A percentile compares a stretch with the other conserved stretches of the same genome.
Conservation (phyloP, 1,140 invertebrate species). For the Cherax quadricarinatus region DNA sequence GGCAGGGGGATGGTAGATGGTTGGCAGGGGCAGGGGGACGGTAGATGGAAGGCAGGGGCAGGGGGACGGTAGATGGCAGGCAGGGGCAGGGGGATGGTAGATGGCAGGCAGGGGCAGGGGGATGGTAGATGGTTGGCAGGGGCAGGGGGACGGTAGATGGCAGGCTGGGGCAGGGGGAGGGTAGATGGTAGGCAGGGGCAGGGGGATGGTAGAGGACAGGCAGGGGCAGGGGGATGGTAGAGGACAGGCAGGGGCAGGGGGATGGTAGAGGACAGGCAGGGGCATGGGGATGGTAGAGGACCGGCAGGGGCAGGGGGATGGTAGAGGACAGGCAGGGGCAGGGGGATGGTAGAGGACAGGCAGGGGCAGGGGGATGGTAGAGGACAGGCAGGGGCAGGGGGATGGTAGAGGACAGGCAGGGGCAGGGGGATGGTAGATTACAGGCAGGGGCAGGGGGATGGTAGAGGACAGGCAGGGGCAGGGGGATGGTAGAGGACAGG, state of each 20-base stretch:
- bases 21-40: neutral
- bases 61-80: neutral
- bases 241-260: neutral
- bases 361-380: neutral
- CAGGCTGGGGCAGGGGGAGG: no score
- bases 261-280: neutral
- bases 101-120: neutral
- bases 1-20: neutral
- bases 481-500: neutral
- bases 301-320: neutral
- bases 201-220: slow-evolving; percentile 11
- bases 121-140: neutral
- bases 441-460: neutral
- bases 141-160: neutral
- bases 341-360: neutral
- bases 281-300: neutral
- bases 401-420: slow-evolving; percentile 14
- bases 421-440: neutral
- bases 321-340: neutral
- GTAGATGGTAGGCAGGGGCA: no score
- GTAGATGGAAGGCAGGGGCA: neutral
- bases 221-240: slow-evolving; percentile 14
- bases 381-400: neutral
- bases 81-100: neutral
- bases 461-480: neutral